Evolutionary conservation across 2,797 vertebrate species (phyloP).

Genomic region (Enteromius afrohamiltoni): DNA sequence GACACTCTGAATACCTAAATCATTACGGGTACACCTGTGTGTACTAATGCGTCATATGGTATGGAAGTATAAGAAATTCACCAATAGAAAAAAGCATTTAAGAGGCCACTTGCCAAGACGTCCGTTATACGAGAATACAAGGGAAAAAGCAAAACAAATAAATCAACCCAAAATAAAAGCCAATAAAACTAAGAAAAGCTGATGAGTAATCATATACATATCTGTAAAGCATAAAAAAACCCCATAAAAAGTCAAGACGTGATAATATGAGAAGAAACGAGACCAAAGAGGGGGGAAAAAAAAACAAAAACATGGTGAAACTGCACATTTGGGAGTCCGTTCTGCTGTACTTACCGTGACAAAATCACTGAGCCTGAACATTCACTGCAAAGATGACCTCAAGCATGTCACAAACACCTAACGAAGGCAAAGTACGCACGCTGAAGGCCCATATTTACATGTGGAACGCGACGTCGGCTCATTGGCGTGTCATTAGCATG

Average conservation of each 20-base stretch:
- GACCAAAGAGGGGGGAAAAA: neutral
- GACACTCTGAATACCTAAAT: slow-evolving; percentile 63
- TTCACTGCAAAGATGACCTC: slow-evolving; percentile 44
- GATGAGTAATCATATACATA: slow-evolving; percentile 32
- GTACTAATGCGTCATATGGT: slow-evolving; percentile 60
- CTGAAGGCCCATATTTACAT: slow-evolving; percentile 58
- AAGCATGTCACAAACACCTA: slow-evolving; percentile 40
- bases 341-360: slow-evolving; percentile 40
- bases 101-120: slow-evolving; percentile 81
- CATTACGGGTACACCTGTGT: slow-evolving; percentile 61
- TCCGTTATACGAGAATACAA: slow-evolving; percentile 81
- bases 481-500: slow-evolving; percentile 39
- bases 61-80: slow-evolving; percentile 56
- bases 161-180: slow-evolving; percentile 73
- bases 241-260: slow-evolving; percentile 30
- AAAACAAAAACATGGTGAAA: slow-evolving; percentile 20
- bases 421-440: slow-evolving; percentile 48
- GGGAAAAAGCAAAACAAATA: slow-evolving; percentile 72
- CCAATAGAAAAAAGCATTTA: slow-evolving; percentile 63
- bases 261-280: slow-evolving; percentile 36
- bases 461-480: slow-evolving; percentile 43
- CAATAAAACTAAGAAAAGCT: slow-evolving; percentile 63
- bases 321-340: slow-evolving; percentile 34
- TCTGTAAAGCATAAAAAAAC: slow-evolving; percentile 33
- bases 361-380: slow-evolving; percentile 16